Conservation (phyloP, 2,888 invertebrate species). For the Raillietiella orientalis region DNA sequence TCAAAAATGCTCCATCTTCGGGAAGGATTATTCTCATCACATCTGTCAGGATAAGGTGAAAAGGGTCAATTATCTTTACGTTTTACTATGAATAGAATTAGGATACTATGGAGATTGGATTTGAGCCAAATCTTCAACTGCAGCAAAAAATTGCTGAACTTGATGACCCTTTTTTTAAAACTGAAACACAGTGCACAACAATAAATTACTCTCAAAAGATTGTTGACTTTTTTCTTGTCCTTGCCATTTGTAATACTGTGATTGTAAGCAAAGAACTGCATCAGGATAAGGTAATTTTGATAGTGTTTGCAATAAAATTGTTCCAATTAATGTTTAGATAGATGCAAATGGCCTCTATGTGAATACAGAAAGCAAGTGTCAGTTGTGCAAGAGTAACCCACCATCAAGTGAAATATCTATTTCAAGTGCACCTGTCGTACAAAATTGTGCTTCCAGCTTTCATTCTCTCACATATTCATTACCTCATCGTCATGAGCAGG, state of each 20-base stretch:
- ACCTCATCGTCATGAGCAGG: no score
- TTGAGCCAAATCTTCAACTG: no score
- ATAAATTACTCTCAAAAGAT: no score
- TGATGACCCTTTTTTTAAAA: no score
- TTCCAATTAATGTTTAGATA: no score
- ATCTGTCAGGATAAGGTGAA: slow-evolving; percentile 23
- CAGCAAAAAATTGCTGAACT: no score
- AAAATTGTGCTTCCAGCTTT: no score
- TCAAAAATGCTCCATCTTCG: slow-evolving; percentile 55
- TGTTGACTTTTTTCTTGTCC: slow-evolving; percentile 56
- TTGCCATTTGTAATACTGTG: slow-evolving; percentile 88
- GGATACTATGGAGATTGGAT: background rate
- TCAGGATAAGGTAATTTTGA: slow-evolving; percentile 27
- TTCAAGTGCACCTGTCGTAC: no score
- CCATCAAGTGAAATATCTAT: no score
- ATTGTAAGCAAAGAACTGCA: slow-evolving; percentile 63
- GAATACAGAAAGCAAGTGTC: slow-evolving; percentile 5
- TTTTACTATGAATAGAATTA: background rate
- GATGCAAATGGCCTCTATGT: slow-evolving; percentile 16
- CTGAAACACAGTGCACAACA: no score
- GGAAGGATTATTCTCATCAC: slow-evolving; percentile 58
- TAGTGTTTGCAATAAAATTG: background rate
- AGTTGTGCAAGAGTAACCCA: no score
- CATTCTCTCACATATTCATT: no score
- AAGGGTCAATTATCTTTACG: background rate